These are phyloP conservation scores for Branchellion lobata DNA, from an alignment of 2,888 invertebrate species.

Conservation along the genomic window DNA sequence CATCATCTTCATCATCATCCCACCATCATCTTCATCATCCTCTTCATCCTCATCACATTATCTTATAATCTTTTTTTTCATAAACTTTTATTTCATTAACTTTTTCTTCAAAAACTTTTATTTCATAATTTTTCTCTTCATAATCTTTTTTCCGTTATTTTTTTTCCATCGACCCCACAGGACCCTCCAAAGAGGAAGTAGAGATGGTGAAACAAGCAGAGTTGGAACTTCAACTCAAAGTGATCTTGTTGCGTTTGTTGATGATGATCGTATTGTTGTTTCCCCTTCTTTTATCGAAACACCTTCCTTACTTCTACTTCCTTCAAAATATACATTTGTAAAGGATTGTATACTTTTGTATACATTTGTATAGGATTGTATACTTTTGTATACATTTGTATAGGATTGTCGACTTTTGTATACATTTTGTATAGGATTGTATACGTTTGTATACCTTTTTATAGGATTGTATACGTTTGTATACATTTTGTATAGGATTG, in stretches of 20 bases:
- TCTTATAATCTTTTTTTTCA: background rate
- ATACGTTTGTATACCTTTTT: too few species aligned
- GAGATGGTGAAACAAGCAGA: constrained; percentile 26
- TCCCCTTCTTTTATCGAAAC: too few species aligned
- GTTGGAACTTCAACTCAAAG: background rate
- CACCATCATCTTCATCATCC: background rate
- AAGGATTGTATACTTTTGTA: background rate
- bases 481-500: too few species aligned
- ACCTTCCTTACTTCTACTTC: too few species aligned
- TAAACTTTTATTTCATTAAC: background rate
- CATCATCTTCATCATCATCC: background rate
- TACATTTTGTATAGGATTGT: too few species aligned
- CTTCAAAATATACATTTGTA: background rate
- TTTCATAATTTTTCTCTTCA: background rate
- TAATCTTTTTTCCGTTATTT: background rate
- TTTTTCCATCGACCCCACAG: background rate
- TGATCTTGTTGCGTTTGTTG: too few species aligned
- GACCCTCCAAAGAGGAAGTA: constrained; percentile 38
- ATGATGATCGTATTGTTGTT: too few species aligned
- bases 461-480: too few species aligned
- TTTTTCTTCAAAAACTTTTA: background rate
- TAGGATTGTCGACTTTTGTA: too few species aligned
- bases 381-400: too few species aligned
- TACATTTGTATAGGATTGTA: background rate
- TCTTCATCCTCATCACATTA: background rate